Percentiles rank a stretch among this genome's conserved stretches.
Evolutionary conservation across 2,888 invertebrate genomes (phyloP).

Genomic region (Trichogramma dendrolimi): DNA sequence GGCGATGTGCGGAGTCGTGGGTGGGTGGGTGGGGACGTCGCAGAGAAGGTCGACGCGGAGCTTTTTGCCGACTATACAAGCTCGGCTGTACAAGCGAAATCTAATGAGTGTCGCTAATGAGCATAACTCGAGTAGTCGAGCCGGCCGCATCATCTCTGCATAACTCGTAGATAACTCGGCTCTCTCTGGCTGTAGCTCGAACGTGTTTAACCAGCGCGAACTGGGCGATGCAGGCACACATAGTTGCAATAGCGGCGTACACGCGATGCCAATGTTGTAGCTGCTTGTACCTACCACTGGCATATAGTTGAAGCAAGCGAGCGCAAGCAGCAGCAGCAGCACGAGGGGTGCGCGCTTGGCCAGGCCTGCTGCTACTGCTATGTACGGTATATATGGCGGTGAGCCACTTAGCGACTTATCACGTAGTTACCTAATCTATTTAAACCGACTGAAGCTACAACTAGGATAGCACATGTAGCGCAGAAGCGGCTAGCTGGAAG

Average conservation of each 20-base stretch:
- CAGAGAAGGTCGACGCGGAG: slow-evolving; percentile 26
- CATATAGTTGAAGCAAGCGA: too few relatives aligned
- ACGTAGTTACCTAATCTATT: slow-evolving; percentile 54
- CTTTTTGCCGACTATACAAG: slow-evolving; percentile 23
- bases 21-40: neutral
- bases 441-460: slow-evolving; percentile 40
- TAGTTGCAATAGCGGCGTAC: too few relatives aligned
- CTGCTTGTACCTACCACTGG: too few relatives aligned
- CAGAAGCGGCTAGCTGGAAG: slow-evolving; percentile 21
- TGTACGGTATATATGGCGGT: slow-evolving; percentile 25
- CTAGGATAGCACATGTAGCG: slow-evolving; percentile 26
- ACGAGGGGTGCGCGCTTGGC: slow-evolving; percentile 33
- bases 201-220: too few relatives aligned
- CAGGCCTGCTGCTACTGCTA: slow-evolving; percentile 25
- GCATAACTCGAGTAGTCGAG: slow-evolving; percentile 43
- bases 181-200: too few relatives aligned
- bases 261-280: too few relatives aligned
- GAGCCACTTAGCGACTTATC: slow-evolving; percentile 54
- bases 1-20: too few relatives aligned
- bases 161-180: too few relatives aligned
- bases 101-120: slow-evolving; percentile 52
- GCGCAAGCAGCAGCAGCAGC: too few relatives aligned
- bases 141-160: too few relatives aligned
- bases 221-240: too few relatives aligned
- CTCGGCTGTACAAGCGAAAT: slow-evolving; percentile 38